Evolutionary conservation across 2,888 invertebrate genomes (phyloP).

Genomic region (Teleogryllus oceanicus): DNA sequence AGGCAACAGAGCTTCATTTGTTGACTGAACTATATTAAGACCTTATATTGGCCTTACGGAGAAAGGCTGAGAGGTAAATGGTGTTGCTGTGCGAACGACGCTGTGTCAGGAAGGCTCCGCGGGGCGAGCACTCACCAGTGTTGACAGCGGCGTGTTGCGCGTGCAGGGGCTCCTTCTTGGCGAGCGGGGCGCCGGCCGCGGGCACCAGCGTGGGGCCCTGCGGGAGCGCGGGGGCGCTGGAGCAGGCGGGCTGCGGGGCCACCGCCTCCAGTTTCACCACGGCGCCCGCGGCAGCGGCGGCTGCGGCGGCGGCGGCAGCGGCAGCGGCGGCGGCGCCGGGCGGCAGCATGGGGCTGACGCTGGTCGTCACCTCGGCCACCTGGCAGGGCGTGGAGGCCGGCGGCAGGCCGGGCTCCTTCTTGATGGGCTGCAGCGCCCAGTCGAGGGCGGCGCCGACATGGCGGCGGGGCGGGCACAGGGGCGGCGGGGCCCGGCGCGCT

Average conservation of each 20-base stretch:
- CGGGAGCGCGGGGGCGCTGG: constrained; percentile 35
- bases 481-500: constrained; percentile 21
- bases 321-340: constrained; percentile 52
- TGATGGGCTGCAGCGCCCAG: constrained; percentile 46
- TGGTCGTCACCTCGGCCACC: constrained; percentile 55
- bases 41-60: too few species aligned
- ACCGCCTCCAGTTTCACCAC: constrained; percentile 64
- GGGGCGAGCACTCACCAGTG: constrained; percentile 19
- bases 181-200: constrained; percentile 19
- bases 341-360: constrained; percentile 43
- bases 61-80: too few species aligned
- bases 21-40: too few species aligned
- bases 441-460: constrained; percentile 37
- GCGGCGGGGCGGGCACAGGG: constrained; percentile 22
- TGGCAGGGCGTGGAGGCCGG: neutral
- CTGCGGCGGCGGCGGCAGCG: constrained; percentile 44
- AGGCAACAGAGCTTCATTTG: too few species aligned
- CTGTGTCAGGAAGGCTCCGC: too few species aligned
- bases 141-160: constrained; percentile 28
- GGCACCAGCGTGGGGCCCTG: neutral
- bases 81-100: too few species aligned
- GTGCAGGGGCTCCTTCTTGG: constrained; percentile 26
- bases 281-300: constrained; percentile 50
- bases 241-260: constrained; percentile 51
- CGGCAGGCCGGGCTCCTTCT: constrained; percentile 61